phyloP scores from a whole-genome alignment of 1,140 invertebrate genomes.

The Drosophila orena region DNA sequence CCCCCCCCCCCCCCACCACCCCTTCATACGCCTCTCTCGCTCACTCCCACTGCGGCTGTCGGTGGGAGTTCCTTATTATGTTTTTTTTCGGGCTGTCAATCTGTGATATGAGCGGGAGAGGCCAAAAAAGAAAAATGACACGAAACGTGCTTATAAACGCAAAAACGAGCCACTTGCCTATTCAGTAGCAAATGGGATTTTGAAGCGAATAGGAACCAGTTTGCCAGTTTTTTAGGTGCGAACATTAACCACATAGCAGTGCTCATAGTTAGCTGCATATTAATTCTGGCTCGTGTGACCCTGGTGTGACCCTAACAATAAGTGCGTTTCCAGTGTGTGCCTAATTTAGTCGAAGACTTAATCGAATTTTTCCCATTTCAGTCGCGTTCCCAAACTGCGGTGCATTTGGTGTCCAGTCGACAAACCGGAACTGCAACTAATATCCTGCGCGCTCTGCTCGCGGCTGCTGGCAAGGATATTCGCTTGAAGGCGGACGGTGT shows the following conservation, averaged over 20 bases:
- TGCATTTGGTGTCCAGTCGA: constrained; percentile 95
- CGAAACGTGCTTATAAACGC: constrained; percentile 79
- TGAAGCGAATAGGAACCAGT: constrained; percentile 69
- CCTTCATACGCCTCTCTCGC: neutral
- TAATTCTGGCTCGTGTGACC: neutral
- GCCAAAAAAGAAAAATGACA: constrained; percentile 66
- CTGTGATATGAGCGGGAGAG: constrained; percentile 66
- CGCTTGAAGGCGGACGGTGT: constrained; percentile 94
- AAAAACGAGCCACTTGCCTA: constrained; percentile 57
- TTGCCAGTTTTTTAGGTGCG: constrained; percentile 44
- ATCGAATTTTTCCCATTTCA: constrained; percentile 9
- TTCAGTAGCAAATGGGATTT: constrained; percentile 76
- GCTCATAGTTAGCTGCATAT: neutral
- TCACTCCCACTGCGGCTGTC: constrained; percentile 26
- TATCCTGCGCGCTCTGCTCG: constrained; percentile 93
- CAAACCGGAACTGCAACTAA: constrained; percentile 95
- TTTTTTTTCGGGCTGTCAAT: constrained; percentile 66
- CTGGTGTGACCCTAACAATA: constrained; percentile 21
- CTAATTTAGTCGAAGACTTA: neutral
- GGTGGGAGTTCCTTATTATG: constrained; percentile 34
- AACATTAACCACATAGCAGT: constrained; percentile 18
- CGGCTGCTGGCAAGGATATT: constrained; percentile 94
- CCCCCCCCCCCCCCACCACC: neutral
- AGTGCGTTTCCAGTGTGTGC: constrained; percentile 15
- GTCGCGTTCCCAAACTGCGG: constrained; percentile 92